Evolutionary conservation across 2,797 vertebrate species (phyloP).

Genomic region (Trematomus bernacchii): DNA sequence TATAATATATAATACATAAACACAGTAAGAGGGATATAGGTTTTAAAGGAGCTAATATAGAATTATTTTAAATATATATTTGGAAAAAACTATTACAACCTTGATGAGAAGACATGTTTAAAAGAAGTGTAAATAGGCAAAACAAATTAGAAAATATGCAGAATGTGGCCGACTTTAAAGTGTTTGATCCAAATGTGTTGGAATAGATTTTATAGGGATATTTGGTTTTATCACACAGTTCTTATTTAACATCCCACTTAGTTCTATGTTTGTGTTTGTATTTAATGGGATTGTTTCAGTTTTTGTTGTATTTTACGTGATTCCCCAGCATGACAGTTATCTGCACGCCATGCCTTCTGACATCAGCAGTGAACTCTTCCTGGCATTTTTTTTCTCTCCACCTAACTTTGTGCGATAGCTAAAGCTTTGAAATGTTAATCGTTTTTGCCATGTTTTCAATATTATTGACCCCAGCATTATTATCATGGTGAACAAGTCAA

Average conservation of each 20-base stretch:
- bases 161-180: too few species aligned
- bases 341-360: neutral
- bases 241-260: neutral
- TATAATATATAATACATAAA: too few species aligned
- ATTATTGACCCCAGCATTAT: constrained; percentile 47
- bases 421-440: constrained; percentile 69
- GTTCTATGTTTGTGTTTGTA: neutral
- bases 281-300: neutral
- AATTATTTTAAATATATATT: too few species aligned
- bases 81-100: too few species aligned
- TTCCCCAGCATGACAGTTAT: neutral
- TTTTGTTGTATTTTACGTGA: neutral
- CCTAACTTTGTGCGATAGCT: constrained; percentile 19
- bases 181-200: neutral
- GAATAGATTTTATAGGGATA: neutral
- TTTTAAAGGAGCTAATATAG: too few species aligned
- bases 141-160: too few species aligned
- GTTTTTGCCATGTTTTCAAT: constrained; percentile 57
- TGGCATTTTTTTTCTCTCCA: constrained; percentile 49
- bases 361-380: constrained; percentile 24
- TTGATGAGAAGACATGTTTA: too few species aligned
- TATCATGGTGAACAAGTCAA: constrained; percentile 24
- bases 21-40: too few species aligned
- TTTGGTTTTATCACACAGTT: neutral
- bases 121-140: too few species aligned